Percentiles rank a stretch among this genome's conserved stretches.
Evolutionary conservation across 2,113 vertebrate species (phyloP).

Genomic region (Leucoraja erinaceus): DNA sequence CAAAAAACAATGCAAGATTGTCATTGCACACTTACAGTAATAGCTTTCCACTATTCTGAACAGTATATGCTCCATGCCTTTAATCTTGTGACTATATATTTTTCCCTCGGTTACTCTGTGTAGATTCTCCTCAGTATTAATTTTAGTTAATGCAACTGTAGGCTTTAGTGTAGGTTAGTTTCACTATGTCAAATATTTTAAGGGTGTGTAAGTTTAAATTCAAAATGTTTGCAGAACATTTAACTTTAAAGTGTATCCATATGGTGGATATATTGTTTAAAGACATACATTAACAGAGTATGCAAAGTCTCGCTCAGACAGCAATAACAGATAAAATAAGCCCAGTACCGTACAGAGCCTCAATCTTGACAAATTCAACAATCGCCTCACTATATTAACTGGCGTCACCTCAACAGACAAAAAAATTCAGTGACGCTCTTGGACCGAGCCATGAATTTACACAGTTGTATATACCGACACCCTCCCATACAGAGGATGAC

Average conservation of each 20-base stretch:
- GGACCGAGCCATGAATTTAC: conserved; percentile 48
- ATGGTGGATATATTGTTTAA: conserved; percentile 48
- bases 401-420: conserved; percentile 56
- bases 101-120: background rate
- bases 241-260: conserved; percentile 40
- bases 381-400: conserved; percentile 57
- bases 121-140: background rate
- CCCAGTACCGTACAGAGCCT: conserved; percentile 47
- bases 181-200: background rate
- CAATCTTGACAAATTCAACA: conserved; percentile 50
- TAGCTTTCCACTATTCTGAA: background rate
- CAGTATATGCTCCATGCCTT: background rate
- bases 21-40: background rate
- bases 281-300: conserved; percentile 39
- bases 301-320: conserved; percentile 41
- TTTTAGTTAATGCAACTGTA: background rate
- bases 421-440: conserved; percentile 57
- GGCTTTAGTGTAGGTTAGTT: background rate
- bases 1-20: background rate
- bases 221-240: background rate
- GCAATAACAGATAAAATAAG: conserved; percentile 35
- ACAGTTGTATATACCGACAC: conserved; percentile 49
- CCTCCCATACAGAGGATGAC: conserved; percentile 44
- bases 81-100: background rate
- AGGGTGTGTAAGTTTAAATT: background rate